These are phyloP conservation scores for Catonia carolina DNA, from an alignment of 2,888 invertebrate genomes.

Conservation along the genomic window DNA sequence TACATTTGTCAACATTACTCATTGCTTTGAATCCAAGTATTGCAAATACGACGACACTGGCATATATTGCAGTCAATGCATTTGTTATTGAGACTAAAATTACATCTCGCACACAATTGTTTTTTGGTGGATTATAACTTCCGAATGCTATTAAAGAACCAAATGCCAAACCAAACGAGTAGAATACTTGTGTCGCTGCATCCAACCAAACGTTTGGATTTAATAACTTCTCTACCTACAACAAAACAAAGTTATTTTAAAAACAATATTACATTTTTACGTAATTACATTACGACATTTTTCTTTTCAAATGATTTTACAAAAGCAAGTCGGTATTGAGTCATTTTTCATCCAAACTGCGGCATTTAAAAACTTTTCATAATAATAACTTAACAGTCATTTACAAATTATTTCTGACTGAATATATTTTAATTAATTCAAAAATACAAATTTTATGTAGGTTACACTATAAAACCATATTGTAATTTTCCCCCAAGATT, in stretches of 20 bases:
- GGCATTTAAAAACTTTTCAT: too few species aligned
- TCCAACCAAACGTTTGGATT: slow-evolving; percentile 92
- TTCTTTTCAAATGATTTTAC: too few species aligned
- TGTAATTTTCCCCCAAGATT: too few species aligned
- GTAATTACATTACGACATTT: too few species aligned
- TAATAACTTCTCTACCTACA: slow-evolving; percentile 71
- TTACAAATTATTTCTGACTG: too few species aligned
- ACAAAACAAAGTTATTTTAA: not conserved
- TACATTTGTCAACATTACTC: slow-evolving; percentile 78
- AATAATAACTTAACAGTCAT: too few species aligned
- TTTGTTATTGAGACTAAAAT: slow-evolving; percentile 86
- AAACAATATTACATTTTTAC: too few species aligned
- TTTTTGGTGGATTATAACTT: slow-evolving; percentile 89
- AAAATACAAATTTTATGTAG: too few species aligned
- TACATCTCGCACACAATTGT: slow-evolving; percentile 90
- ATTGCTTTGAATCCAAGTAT: slow-evolving; percentile 95
- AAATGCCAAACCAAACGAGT: slow-evolving; percentile 90
- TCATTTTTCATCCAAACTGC: too few species aligned
- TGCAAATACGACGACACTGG: slow-evolving; percentile 90
- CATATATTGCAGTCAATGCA: slow-evolving; percentile 89
- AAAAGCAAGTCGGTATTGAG: too few species aligned
- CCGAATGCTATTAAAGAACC: slow-evolving; percentile 94
- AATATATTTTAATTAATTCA: too few species aligned
- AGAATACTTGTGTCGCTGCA: slow-evolving; percentile 95
- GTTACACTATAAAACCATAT: too few species aligned